Base-by-base conservation (phyloP, 2,797 vertebrate genomes). In the Rhynchonycteris naso region DNA sequence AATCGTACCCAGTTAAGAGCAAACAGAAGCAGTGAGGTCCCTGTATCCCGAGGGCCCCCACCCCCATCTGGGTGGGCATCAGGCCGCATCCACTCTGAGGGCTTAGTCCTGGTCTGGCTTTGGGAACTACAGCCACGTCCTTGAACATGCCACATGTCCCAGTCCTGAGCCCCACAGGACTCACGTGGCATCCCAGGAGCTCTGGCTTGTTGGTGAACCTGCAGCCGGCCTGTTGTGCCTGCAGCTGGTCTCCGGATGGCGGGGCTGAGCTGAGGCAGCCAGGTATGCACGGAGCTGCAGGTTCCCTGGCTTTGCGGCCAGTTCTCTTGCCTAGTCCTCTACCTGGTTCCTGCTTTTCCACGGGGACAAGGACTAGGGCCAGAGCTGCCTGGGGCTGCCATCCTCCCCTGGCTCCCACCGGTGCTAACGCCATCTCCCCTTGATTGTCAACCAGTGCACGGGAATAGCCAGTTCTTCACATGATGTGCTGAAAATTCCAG, bases 231-330 rank as follows among this genome's bases (percentile, higher is more conserved):
- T 94, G 72, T 15, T 83, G 54, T 24, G 3, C 1, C 7, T 16
- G 33, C 75, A 89, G 71, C 89, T 95, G 91, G 75, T 68, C 47
- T 52, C 94, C 94, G 96, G 91, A 89, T 78, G 94, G 19, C 12
- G 26, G 24, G 35, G n/a, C 15, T 56, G 66, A 52, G 19, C 3
- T 0, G 4, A 59, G 50, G 69, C 18, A 18, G 74, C 59, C 85
- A 95, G 92, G 95, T 88, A 63, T 10, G 26, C 59, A 33, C 30
- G 61, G 9, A 79, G 69, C 50, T 38, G 16, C 50, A 76, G 82
- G n/a, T 78, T 71, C 59, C 71, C 30, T 26, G 21, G 47, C 3
- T 47, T 24, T n/a, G 50, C 38, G 24, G 58, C 50, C 50, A 24
- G n/a, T 68, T n/a, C 24, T 71, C 50, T 19, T 24, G 10, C 52